Base-by-base conservation (phyloP, 2,113 vertebrate species). In the Sardina pilchardus region DNA sequence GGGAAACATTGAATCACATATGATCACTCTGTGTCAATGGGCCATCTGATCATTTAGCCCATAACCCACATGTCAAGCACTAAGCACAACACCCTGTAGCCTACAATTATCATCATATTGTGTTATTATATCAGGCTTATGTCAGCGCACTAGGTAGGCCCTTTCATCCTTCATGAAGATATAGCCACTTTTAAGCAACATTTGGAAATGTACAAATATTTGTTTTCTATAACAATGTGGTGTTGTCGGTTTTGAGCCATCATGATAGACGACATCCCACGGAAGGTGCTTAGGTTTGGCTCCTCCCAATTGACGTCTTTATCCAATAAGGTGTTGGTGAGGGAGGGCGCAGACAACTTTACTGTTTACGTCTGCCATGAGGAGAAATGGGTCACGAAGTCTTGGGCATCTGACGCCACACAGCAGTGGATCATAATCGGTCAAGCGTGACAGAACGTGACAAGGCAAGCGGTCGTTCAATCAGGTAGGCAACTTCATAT, bases 291-390 rank as follows among this genome's bases (percentile, higher is more conserved):
- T 34, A 14, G 2, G 34, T 36, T 14, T 17, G 71, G 71, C 85
- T 19, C 90, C 91, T 87, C 92, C 92, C 6, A 9, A 78, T 36
- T 78, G n/a, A 36, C 44, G 24, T 16, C 63, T 26, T 39, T 85
- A 84, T 86, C 94, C 93, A 93, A 92, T 93, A n/a, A 89, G 78
- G 24, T 56, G 6, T 21, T 10, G 34, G 1, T 1, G 44, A 44
- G 88, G 91, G 71, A 78, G 71, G 71, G 71, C 71, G 71, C 71
- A 78, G 71, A 36, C 14, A 78, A 78, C 71, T 78, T 36, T 36
- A 36, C 30, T 78, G 71, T 78, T 78, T 78, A 78, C 34, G 71
- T 78, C 71, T 78, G 16, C 71, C 71, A 78, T 78, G 71, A 78
- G 67, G 71, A 39, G 14, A 78, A 78, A 19, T 78, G 71, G 71